Percentiles rank a stretch among this genome's conserved stretches.
phyloP scores from a whole-genome alignment of 2,113 vertebrate genomes.

The Anarhynchus alexandrinus region DNA sequence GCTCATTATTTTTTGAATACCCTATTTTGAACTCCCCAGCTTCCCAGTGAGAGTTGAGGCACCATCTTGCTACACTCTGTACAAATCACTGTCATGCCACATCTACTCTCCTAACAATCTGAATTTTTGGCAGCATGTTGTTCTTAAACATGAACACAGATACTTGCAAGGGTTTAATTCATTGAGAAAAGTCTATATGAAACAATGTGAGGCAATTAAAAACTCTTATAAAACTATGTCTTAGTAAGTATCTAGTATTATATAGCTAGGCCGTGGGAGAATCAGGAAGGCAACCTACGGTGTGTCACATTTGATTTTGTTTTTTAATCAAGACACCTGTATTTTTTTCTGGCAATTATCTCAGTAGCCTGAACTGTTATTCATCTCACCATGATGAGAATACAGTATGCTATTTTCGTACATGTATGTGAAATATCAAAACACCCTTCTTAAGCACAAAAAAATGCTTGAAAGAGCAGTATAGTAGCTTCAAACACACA shows the following conservation, averaged over 20 bases:
- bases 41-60: not conserved
- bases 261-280: not conserved
- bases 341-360: not conserved
- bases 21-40: not conserved
- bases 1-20: not conserved
- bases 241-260: not conserved
- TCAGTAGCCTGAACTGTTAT: not conserved
- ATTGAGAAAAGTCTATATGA: not conserved
- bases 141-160: not conserved
- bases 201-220: not conserved
- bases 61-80: not conserved
- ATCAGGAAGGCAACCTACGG: not conserved
- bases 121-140: not conserved
- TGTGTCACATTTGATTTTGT: not conserved
- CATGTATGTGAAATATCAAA: not conserved
- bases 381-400: not conserved
- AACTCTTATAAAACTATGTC: not conserved
- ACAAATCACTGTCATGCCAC: not conserved
- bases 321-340: not conserved
- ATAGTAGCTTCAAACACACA: not conserved
- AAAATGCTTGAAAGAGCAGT: not conserved
- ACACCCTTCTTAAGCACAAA: not conserved
- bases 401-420: not conserved
- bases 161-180: not conserved
- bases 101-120: not conserved